Base-by-base conservation (phyloP, 64 coral and sea anemone genomes). In the Acropora yongei region DNA sequence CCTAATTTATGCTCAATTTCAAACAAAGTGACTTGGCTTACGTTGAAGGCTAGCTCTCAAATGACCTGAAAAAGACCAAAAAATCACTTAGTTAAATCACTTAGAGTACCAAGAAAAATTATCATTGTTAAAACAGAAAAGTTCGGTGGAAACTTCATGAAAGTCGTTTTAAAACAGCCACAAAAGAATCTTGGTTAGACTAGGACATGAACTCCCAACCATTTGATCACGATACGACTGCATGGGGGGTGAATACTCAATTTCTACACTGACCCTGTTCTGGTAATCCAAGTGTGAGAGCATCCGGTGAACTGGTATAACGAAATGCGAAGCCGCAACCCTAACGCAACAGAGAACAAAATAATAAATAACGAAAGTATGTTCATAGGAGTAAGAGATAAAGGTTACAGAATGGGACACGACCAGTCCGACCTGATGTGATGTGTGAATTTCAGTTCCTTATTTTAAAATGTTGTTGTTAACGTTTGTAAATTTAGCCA, bases 291-390 rank as follows among this genome's bases (percentile, higher is more conserved):
- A 93, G 60, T 4, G 95, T 82, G 51, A 94, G 83, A 55, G 93
- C 86, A 8, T 97, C 95, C 49, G 93, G 95, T 19, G 88, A 90
- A 61, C 79, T 95, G 0, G 94, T 96, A 86, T 99, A 99, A 57
- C 94, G 90, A 86, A 99, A 99, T 18, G 97, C 97, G 75, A 92
- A 99, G 16, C 97, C 97, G 93, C 97, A 99, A 8, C 97, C 97
- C 97, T 98, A n/a, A 6, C 2, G 11, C 5, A 63, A 63, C 2
- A 55, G 60, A 76, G 14, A 48, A 16, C 4, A 78, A 50, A 41
- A 78, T 11, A 18, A 42, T 8, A 44, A 0, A 41, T 30, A 30
- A 30, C 30, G 30, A 30, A 30, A 30, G 30, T 30, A 30, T 30
- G 30, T 30, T 30, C 30, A 30, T 30, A 30, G 30, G 30, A 30